Evolutionary conservation across 2,797 vertebrate species (phyloP), one percentile per base, ranked within the genome.

Genomic region (Naso thynnoides): DNA sequence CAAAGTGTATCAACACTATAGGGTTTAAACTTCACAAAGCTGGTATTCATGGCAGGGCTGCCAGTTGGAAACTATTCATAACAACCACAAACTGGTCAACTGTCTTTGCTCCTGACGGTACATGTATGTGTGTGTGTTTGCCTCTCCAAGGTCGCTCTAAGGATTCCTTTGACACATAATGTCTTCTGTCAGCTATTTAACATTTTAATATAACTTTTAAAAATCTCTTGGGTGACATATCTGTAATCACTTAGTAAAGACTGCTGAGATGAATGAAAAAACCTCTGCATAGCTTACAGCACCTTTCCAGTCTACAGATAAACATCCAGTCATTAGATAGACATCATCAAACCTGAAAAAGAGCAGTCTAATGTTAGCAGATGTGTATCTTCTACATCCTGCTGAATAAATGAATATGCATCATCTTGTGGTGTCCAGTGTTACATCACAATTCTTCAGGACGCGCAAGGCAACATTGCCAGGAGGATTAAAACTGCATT

Each of bases 381-480:
- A 54, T n/a, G 4, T 21, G 27, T 24, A 15, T 73, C 4, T 41
- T 50, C 4, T 15, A 8, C 24, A n/a, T 49, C 31, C n/a, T 71
- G n/a, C 23, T 9, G 52, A 36, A 50, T 19, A 74, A 57, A 14
- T 33, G 7, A 68, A 45, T 36, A 5, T 2, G 24, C 23, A 52
- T 60, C 8, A 18, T 49, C 4, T 31, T 33, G 3, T 42, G 13
- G 58, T 23, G 11, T 52, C 3, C 21, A 13, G 19, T 59, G 44
- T 76, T 50, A 18, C 52, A 6, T 64, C 31, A 55, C 24, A 63
- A 23, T 1, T 39, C 19, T 13, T 59, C 2, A 10, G 26, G 5
- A 29, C 48, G 60, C 41, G 66, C 64, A 67, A 23, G 15, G 55
- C 60, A 27, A 44, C 72, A 76, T 82, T 36, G 13, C 10, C 33